Conservation (phyloP, 1,140 invertebrate species). For the Sycophila sp. region DNA sequence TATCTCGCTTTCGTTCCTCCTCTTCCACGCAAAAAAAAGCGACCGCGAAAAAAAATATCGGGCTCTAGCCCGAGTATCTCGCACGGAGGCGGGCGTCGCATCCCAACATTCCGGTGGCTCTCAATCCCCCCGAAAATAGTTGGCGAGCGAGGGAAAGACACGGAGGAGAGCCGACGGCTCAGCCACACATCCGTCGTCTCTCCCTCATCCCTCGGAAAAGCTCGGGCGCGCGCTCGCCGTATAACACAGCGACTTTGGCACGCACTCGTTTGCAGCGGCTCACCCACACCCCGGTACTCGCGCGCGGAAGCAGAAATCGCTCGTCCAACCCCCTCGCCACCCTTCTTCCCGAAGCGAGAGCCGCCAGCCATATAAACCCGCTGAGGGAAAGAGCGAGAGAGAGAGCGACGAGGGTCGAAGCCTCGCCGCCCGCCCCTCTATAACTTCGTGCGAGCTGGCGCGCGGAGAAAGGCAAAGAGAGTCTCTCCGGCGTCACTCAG, state of each 20-base stretch:
- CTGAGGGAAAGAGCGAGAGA: constrained; percentile 22
- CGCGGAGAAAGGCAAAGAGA: constrained; percentile 38
- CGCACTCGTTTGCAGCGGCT: constrained; percentile 48
- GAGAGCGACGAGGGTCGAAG: constrained; percentile 25
- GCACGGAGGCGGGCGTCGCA: too few relatives aligned
- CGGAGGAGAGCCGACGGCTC: too few relatives aligned
- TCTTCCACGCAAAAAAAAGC: too few relatives aligned
- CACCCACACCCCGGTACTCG: too few relatives aligned
- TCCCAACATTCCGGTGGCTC: too few relatives aligned
- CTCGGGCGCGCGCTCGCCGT: constrained; percentile 43
- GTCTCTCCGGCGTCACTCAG: constrained; percentile 43
- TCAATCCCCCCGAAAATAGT: too few relatives aligned
- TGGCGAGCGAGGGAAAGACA: too few relatives aligned
- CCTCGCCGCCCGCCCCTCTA: too few relatives aligned
- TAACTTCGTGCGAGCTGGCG: constrained; percentile 19
- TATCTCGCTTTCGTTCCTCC: too few relatives aligned
- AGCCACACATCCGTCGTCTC: too few relatives aligned
- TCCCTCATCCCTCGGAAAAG: constrained; percentile 16
- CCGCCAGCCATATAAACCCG: constrained; percentile 28
- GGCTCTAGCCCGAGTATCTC: too few relatives aligned
- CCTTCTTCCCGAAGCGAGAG: constrained; percentile 31
- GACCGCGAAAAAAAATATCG: too few relatives aligned
- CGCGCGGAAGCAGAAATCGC: constrained; percentile 37
- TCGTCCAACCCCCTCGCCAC: constrained; percentile 39
- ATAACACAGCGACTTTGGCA: constrained; percentile 49